Percentiles rank a stretch among this genome's conserved stretches.
These are phyloP conservation scores for human (Homo sapiens) DNA, from an alignment of 2,113 vertebrate genomes.

Conservation along the genomic window DNA sequence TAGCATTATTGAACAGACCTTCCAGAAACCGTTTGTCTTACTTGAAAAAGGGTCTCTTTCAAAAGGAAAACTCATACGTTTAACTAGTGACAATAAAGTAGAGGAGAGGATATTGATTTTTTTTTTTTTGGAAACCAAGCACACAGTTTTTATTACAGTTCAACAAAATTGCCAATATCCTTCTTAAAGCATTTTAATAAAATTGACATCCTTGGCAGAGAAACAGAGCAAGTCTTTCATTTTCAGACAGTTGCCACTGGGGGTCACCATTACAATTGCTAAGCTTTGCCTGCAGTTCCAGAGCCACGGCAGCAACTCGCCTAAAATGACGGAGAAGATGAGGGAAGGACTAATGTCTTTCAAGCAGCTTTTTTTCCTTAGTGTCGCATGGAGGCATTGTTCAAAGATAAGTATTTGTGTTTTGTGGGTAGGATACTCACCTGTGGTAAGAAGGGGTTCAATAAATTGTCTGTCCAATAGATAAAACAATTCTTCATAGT, in stretches of 20 bases:
- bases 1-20: neutral
- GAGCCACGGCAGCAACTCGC: neutral
- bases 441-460: slow-evolving; percentile 70
- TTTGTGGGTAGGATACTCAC: slow-evolving; percentile 65
- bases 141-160: slow-evolving; percentile 60
- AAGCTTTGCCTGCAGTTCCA: neutral
- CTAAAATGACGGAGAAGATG: neutral
- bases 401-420: slow-evolving; percentile 82
- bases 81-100: slow-evolving; percentile 48
- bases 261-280: slow-evolving; percentile 79
- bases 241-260: slow-evolving; percentile 73
- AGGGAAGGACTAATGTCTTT: slow-evolving; percentile 40
- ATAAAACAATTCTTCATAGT: slow-evolving; percentile 73
- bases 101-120: neutral
- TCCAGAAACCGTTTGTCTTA: neutral
- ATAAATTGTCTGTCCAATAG: slow-evolving; percentile 77
- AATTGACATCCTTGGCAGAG: slow-evolving; percentile 35
- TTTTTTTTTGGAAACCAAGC: neutral
- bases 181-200: slow-evolving; percentile 59
- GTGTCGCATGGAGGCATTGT: slow-evolving; percentile 43
- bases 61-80: slow-evolving; percentile 14
- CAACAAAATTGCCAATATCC: slow-evolving; percentile 58
- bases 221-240: slow-evolving; percentile 35
- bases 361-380: slow-evolving; percentile 61
- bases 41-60: slow-evolving; percentile 33